phyloP scores from a whole-genome alignment of 2,888 invertebrate species.

The Ditula angustiorana region DNA sequence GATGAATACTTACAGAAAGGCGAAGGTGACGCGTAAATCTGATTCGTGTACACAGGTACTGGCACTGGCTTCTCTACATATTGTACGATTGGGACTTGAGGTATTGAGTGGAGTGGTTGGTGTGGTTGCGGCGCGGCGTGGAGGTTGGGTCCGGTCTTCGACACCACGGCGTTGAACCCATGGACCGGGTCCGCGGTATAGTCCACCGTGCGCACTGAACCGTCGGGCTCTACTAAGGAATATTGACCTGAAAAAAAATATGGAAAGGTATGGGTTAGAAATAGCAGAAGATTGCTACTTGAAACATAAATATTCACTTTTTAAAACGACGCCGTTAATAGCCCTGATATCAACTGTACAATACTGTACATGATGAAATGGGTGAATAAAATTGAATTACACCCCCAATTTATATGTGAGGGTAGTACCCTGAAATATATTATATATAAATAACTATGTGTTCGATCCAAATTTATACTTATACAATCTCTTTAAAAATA shows the following conservation, averaged over 20 bases:
- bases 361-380: no score
- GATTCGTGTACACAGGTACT: constrained; percentile 59
- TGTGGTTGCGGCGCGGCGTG: constrained; percentile 64
- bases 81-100: constrained; percentile 6
- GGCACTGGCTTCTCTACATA: constrained; percentile 47
- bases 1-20: constrained; percentile 56
- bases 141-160: constrained; percentile 80
- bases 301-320: no score
- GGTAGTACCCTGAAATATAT: no score
- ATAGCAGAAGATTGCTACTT: no score
- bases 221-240: constrained; percentile 82
- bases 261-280: no score
- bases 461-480: no score
- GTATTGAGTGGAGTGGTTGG: constrained; percentile 44
- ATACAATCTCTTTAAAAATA: no score
- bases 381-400: no score
- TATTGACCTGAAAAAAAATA: constrained; percentile 81
- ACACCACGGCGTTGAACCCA: constrained; percentile 85
- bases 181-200: constrained; percentile 86
- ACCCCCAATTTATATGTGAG: no score
- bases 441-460: no score
- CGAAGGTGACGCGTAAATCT: constrained; percentile 54
- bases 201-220: constrained; percentile 82
- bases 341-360: no score
- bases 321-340: no score